Evolutionary conservation across 2,797 vertebrate genomes (phyloP), one percentile per base, ranked within the genome.

Genomic region (Pristis pectinata): DNA sequence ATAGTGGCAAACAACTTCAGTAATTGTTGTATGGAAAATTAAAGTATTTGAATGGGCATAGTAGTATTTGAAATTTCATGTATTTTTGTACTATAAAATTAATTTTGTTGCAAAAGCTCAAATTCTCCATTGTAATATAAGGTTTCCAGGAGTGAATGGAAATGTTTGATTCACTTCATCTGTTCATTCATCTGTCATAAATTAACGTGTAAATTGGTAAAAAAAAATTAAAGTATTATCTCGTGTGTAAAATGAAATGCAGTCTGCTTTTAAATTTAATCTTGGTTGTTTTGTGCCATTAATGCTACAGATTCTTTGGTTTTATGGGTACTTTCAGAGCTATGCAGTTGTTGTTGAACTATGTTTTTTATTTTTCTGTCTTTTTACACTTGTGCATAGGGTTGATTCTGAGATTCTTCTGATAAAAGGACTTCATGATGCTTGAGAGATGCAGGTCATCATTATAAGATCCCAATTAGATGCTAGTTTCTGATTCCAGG

Each of bases 41-140:
- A 91, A 91, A 24, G 59, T 91, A 37, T 22, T 91, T 61, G n/a
- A 34, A 94, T 77, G 70, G 59, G 27, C 22, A 94, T 56, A 24
- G 87, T 41, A n/a, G 67, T n/a, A n/a, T 94, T 87, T 92, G 70
- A 19, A 67, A 37, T 74, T 74, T 89, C n/a, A 27, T 91, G 41
- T 56, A 70, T 91, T 76, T 92, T 72, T 59, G 49, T 13, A 77
- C 92, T 22, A 59, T 76, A 72, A 56, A 72, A 37, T 27, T 59
- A n/a, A 37, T 91, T 67, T 91, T n/a, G 17, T n/a, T 41, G 17
- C 61, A 64, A 91, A 74, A 76, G 34, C 30, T 94, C 17, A 76
- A 76, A n/a, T 53, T 72, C 13, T 30, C 44, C 93, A 34, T 2
- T n/a, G 8, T 19, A 41, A 41, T 67, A 37, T 44, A 22, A 70